Evolutionary conservation across 2,113 vertebrate genomes (phyloP), one percentile per base, ranked within the genome.

Genomic region (Pungitius pungitius): DNA sequence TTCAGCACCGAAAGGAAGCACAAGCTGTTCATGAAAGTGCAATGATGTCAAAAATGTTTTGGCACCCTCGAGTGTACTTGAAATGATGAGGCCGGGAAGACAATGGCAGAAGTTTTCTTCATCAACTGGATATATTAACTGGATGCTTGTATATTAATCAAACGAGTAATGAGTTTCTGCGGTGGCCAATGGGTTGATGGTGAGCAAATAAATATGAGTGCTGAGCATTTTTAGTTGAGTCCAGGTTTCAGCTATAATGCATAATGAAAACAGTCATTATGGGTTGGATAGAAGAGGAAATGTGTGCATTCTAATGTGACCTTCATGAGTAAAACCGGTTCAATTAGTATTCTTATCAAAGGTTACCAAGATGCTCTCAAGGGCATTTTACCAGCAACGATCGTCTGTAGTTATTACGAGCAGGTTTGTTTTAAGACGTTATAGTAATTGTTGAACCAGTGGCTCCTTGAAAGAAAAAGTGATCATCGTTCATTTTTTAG

Each of bases 21-120:
- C 63, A 69, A 64, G 69, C 71, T 78, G 55, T 64, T 72, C 24
- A 82, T 85, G 73, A 84, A 80, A 80, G 70, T 77, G 27, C 74
- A 58, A 42, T 61, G 39, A 73, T 77, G 80, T 81, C 67, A 84
- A 55, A 84, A 80, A 20, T 73, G 75, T 75, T 73, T 86, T 58
- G 65, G 40, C 55, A 45, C 70, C 58, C 68, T 77, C 5, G 55
- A 77, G 73, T 55, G 73, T 69, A 22, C 74, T 84, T 84, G n/a
- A 81, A 72, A 64, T 77, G 56, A 88, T 78, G 78, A 84, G 57
- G 62, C 42, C 57, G 18, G 55, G 56, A 72, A 71, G 49, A 69
- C 65, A 82, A 58, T 40, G 37, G 10, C n/a, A 63, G 37, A 47
- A 1, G 49, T 35, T 66, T 71, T 64, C 51, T 67, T 72, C 49